These are phyloP conservation scores for Lasiurus borealis DNA, from an alignment of 2,113 vertebrate species.

Conservation along the genomic window DNA sequence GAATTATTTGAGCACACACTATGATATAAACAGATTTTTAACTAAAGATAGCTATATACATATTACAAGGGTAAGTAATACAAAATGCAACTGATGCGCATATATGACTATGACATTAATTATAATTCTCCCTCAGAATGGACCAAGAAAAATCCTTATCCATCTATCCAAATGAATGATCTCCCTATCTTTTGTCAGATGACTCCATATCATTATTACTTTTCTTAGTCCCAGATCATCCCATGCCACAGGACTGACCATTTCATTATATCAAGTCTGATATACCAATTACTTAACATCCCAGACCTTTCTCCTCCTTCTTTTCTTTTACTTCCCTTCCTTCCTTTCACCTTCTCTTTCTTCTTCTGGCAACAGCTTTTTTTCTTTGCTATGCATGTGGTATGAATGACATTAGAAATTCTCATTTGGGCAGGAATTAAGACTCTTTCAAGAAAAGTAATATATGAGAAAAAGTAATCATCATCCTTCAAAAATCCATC, in stretches of 20 bases:
- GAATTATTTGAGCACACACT: background rate
- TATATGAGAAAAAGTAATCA: background rate
- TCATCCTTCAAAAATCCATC: slow-evolving; percentile 29
- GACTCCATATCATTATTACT: background rate
- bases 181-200: background rate
- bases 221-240: slow-evolving; percentile 6
- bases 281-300: background rate
- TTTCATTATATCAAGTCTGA: background rate
- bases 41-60: background rate
- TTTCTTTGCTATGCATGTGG: background rate
- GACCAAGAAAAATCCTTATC: background rate
- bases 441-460: slow-evolving; percentile 1
- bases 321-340: background rate
- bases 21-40: background rate
- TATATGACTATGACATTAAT: background rate
- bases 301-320: background rate
- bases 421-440: background rate
- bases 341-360: background rate
- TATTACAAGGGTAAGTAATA: background rate
- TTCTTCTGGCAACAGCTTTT: background rate
- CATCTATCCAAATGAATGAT: background rate
- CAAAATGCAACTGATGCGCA: background rate
- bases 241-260: background rate
- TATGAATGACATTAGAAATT: background rate
- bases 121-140: background rate